Evolutionary conservation across 2,888 invertebrate genomes (phyloP).

Genomic region (Gymnocheta viridis): DNA sequence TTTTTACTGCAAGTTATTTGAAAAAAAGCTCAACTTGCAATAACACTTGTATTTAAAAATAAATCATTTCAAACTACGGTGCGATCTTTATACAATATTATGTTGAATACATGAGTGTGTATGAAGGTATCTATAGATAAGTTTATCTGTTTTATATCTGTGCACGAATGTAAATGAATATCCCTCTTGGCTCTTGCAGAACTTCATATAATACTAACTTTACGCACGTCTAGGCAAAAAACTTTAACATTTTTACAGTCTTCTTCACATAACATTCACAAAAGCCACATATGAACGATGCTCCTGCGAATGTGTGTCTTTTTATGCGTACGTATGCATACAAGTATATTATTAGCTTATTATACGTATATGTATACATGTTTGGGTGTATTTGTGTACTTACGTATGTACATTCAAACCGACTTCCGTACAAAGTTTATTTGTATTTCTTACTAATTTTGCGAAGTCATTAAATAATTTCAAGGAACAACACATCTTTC

Average conservation of each 20-base stretch:
- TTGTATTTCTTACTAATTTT: slow-evolving; percentile 56
- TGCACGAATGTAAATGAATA: not conserved
- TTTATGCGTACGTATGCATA: not conserved
- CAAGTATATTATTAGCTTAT: slow-evolving; percentile 48
- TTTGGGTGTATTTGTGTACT: not conserved
- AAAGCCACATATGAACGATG: not conserved
- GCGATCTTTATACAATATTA: no score
- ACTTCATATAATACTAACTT: slow-evolving; percentile 16
- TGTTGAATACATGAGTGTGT: no score
- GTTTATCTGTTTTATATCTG: not conserved
- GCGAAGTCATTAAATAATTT: slow-evolving; percentile 66
- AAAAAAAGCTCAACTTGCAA: no score
- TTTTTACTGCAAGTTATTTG: no score
- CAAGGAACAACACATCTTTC: slow-evolving; percentile 37
- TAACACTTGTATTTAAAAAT: no score
- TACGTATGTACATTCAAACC: not conserved
- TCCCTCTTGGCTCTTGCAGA: not conserved
- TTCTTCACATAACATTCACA: not conserved
- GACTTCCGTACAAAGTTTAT: slow-evolving; percentile 11
- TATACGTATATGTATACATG: not conserved
- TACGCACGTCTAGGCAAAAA: slow-evolving; percentile 30
- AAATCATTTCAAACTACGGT: no score
- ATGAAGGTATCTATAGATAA: not conserved
- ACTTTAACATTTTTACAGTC: slow-evolving; percentile 40
- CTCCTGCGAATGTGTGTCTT: not conserved